Evolutionary conservation across 2,797 vertebrate genomes (phyloP).

Genomic region (Triplophysa yarkandensis): DNA sequence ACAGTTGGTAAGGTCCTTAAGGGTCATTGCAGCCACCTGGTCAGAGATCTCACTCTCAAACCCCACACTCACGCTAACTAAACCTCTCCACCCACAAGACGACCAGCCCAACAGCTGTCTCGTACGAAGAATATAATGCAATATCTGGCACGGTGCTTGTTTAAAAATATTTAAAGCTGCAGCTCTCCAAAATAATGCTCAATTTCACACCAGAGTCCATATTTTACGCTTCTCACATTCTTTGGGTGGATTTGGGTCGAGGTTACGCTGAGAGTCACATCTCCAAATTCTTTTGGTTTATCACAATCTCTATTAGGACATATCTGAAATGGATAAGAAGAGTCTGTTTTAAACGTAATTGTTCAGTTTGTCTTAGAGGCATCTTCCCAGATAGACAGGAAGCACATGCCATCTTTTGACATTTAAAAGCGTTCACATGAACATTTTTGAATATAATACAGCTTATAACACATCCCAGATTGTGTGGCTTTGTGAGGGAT

Average conservation of each 20-base stretch:
- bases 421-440: conserved; percentile 45
- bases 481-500: conserved; percentile 40
- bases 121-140: conserved; percentile 59
- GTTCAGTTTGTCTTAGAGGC: conserved; percentile 27
- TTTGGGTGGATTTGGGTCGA: conserved; percentile 34
- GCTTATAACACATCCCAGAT: conserved; percentile 24
- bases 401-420: conserved; percentile 68
- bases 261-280: conserved; percentile 16
- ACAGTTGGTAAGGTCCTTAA: conserved; percentile 22
- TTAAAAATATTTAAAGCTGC: conserved; percentile 55
- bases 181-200: conserved; percentile 52
- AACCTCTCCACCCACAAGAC: conserved; percentile 33
- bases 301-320: conserved; percentile 39
- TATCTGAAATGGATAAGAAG: conserved; percentile 36
- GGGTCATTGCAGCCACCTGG: conserved; percentile 70
- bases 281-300: conserved; percentile 43
- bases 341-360: conserved; percentile 41
- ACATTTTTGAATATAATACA: conserved; percentile 29
- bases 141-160: conserved; percentile 48
- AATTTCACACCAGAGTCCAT: conserved; percentile 58
- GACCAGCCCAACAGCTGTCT: conserved; percentile 61
- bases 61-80: conserved; percentile 27
- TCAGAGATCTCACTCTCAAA: conserved; percentile 61
- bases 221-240: conserved; percentile 48
- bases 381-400: conserved; percentile 75